Evolutionary conservation across 2,797 vertebrate species (phyloP).

Genomic region (Lagorchestes hirsutus): DNA sequence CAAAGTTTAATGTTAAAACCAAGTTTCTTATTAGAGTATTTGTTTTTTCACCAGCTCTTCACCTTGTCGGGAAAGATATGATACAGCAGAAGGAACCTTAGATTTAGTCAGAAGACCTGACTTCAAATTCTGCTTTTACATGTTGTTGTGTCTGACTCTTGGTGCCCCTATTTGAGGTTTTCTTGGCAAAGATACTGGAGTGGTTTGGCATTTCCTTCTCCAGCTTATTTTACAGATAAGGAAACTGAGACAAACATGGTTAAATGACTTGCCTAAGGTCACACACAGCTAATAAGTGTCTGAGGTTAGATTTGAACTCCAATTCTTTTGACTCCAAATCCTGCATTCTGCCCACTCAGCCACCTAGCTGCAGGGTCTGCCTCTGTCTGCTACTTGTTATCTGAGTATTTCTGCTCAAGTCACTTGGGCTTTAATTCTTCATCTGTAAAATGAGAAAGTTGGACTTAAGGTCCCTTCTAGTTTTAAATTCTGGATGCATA

Average conservation of each 20-base stretch:
- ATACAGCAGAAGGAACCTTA: neutral
- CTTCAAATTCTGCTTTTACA: neutral
- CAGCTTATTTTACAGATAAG: neutral
- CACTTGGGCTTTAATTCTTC: slow-evolving; percentile 42
- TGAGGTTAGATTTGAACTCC: neutral
- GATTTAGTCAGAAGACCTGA: neutral
- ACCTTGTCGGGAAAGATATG: neutral
- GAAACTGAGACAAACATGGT: neutral
- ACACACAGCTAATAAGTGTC: neutral
- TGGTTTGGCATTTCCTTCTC: neutral
- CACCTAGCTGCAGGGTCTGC: neutral
- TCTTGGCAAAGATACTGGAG: neutral
- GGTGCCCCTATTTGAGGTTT: neutral
- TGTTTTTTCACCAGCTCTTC: neutral
- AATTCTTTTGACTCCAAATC: neutral
- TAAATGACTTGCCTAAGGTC: neutral
- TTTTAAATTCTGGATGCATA: slow-evolving; percentile 13
- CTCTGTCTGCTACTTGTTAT: neutral
- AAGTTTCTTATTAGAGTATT: neutral
- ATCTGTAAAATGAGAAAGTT: slow-evolving; percentile 9
- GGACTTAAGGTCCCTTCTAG: neutral
- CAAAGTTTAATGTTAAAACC: slow-evolving; percentile 29
- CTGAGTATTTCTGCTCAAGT: neutral
- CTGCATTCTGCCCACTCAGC: neutral
- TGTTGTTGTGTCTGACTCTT: neutral